These are phyloP conservation scores for Hapalemur alaotrensis DNA, from an alignment of 2,797 vertebrate genomes.

Conservation along the genomic window DNA sequence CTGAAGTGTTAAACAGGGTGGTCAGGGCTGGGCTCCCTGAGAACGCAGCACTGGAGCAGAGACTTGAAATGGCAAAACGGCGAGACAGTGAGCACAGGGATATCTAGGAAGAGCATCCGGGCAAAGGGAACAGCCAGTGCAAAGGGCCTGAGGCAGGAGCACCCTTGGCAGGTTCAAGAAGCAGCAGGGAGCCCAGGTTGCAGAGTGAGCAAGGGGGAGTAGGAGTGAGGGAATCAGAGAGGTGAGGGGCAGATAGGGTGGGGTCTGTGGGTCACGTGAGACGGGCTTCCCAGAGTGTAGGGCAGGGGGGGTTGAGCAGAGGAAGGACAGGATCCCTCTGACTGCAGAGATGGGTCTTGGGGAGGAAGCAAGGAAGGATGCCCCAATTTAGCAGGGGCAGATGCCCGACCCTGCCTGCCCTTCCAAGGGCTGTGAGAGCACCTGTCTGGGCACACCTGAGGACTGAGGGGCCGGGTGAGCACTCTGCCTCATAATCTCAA, in stretches of 20 bases:
- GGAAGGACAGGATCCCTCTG: background rate
- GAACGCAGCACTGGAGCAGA: background rate
- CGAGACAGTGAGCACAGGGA: background rate
- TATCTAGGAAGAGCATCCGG: background rate
- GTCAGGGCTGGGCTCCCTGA: background rate
- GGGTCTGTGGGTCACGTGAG: background rate
- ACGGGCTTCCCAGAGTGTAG: background rate
- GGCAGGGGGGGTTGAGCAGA: background rate
- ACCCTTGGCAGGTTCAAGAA: background rate
- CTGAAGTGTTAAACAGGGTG: background rate
- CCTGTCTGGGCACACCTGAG: background rate
- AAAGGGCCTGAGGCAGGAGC: background rate
- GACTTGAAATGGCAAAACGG: no score
- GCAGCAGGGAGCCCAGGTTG: background rate
- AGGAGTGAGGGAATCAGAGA: background rate
- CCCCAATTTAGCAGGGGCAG: no score
- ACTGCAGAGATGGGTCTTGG: background rate
- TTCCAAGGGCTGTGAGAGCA: background rate
- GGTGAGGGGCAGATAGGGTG: background rate
- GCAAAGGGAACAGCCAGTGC: background rate
- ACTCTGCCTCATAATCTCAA: background rate
- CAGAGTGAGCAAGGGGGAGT: background rate
- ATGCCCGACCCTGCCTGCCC: background rate
- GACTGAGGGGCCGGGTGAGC: rapidly evolving
- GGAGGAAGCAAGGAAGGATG: background rate